Conservation (phyloP, 2,797 vertebrate genomes). For the Diceros bicornis region DNA sequence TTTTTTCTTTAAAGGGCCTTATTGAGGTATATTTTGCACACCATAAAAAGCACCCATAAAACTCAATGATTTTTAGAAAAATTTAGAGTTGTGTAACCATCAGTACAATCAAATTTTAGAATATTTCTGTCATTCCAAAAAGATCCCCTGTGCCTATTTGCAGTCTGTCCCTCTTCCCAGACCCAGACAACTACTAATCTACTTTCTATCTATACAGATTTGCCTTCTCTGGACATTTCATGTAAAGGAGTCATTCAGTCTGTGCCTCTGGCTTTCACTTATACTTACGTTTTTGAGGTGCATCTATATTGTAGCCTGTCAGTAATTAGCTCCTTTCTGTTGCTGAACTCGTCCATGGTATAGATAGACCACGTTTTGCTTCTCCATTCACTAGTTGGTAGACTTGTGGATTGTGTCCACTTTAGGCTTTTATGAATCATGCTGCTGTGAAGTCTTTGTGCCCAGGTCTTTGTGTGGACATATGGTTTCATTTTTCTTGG, state of each 20-base stretch:
- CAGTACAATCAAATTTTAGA: background rate
- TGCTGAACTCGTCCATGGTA: background rate
- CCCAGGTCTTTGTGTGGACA: background rate
- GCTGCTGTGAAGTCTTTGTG: background rate
- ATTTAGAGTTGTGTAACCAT: background rate
- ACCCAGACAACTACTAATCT: background rate
- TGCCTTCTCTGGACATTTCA: background rate
- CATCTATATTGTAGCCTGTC: background rate
- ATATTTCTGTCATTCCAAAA: background rate
- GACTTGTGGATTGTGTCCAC: background rate
- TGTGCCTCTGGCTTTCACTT: background rate
- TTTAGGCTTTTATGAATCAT: background rate
- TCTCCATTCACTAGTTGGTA: background rate
- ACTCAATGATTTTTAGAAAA: background rate
- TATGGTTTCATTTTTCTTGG: background rate
- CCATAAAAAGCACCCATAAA: background rate
- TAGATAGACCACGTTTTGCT: background rate
- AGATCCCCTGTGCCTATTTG: background rate
- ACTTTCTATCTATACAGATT: background rate
- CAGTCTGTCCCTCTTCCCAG: background rate
- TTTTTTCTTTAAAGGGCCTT: background rate
- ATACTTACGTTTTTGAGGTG: background rate
- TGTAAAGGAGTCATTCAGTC: background rate
- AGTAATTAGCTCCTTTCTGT: background rate
- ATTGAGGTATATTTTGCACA: background rate